Base-by-base conservation (phyloP, 2,797 vertebrate species). In the Alcedo atthis region DNA sequence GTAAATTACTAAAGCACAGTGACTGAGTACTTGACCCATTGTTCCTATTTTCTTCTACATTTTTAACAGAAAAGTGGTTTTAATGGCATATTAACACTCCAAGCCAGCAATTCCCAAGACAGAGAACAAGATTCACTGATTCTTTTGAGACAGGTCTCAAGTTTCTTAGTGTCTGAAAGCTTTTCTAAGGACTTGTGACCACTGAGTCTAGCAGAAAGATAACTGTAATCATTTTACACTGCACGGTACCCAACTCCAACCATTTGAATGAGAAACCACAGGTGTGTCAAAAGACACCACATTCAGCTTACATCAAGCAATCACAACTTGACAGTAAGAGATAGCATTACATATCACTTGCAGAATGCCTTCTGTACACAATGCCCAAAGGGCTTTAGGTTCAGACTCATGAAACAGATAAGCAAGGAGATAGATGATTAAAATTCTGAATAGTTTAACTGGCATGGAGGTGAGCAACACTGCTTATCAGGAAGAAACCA, bases 351-450 rank as follows among this genome's bases (percentile, higher is more conserved):
- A 30, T 28, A 55, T 18, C 61, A 77, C 82, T 45, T 85, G 63
- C 42, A 82, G 66, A 58, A 71, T 10, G 14, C 25, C 71, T 75
- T 55, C 90, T 66, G 43, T 49, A 82, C 64, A 12, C 42, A 20
- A 30, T 22, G 55, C 43, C 78, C 71, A 64, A 43, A 91, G 51
- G 35, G 35, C 42, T 77, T 57, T 8, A 75, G 58, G 90, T 89
- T 87, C 79, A 71, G 85, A n/a, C 51, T 18, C 55, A 7, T 4
- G 64, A 66, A 90, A 71, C 28, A 86, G 91, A 92, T 43, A 58
- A 67, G 46, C 24, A 57, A 68, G 22, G 25, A 74, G 46, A 16
- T 22, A 57, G 66, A 75, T 28, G 11, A 87, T 45, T 64, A 48
- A 33, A 74, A 88, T 86, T 67, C 53, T 78, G 22, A 30, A 53